These are phyloP conservation scores for Paracentrotus lividus DNA, from an alignment of 53 echinoderm and acorn worm genomes.

Conservation along the genomic window DNA sequence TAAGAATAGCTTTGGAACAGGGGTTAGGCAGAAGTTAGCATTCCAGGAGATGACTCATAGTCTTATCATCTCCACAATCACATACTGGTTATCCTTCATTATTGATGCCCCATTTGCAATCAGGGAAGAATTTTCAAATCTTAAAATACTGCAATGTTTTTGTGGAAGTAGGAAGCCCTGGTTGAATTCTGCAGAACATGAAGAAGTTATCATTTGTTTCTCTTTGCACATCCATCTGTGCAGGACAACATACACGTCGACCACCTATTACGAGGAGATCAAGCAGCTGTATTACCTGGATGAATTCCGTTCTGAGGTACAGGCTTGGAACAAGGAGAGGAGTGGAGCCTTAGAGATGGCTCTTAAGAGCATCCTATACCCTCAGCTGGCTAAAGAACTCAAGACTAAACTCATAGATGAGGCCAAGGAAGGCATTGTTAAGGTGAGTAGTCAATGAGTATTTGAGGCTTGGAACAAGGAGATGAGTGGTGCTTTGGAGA, in stretches of 20 bases:
- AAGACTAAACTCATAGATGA: conserved; percentile 87
- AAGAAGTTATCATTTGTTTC: too few species aligned
- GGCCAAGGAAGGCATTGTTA: conserved; percentile 92
- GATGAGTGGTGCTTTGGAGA: neutral
- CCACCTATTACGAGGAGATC: conserved; percentile 94
- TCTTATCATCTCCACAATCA: too few species aligned
- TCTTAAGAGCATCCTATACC: conserved; percentile 91
- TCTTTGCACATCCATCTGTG: neutral
- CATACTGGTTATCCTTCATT: too few species aligned
- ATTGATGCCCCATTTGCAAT: too few species aligned
- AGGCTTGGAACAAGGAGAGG: conserved; percentile 95
- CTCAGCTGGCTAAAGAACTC: conserved; percentile 92
- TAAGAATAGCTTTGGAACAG: too few species aligned
- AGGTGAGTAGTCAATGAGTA: too few species aligned
- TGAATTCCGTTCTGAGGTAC: conserved; percentile 93
- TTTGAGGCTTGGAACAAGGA: neutral
- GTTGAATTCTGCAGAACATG: too few species aligned
- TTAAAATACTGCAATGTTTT: too few species aligned
- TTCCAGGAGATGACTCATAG: too few species aligned
- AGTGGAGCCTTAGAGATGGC: conserved; percentile 87
- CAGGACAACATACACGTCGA: conserved; percentile 66
- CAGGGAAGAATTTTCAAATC: too few species aligned
- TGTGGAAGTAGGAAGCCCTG: too few species aligned
- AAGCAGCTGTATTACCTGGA: conserved; percentile 99
- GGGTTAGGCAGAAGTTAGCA: too few species aligned